Evolutionary conservation across 2,797 vertebrate species (phyloP).

Genomic region (Ctenopoma multispine): DNA sequence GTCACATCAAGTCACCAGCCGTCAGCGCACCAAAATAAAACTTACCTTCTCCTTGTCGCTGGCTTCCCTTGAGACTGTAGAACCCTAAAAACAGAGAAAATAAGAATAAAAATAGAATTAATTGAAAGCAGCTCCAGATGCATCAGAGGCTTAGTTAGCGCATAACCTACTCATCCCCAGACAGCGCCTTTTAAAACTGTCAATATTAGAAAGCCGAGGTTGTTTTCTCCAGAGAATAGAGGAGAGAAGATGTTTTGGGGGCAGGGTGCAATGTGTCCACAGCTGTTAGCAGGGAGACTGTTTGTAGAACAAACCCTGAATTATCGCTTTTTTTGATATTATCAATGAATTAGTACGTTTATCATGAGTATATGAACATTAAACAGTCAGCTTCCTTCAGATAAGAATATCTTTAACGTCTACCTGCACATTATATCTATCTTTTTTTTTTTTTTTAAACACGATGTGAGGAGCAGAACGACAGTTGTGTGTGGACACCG

Average conservation of each 20-base stretch:
- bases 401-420: too few species aligned
- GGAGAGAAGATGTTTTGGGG: conserved; percentile 4
- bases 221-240: conserved; percentile 39
- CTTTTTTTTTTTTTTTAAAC: too few species aligned
- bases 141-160: conserved; percentile 40
- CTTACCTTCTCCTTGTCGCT: conserved; percentile 96
- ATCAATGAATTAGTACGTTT: not conserved
- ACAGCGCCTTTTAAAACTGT: conserved; percentile 36
- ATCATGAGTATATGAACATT: not conserved
- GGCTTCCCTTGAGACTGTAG: conserved; percentile 94
- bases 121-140: conserved; percentile 30
- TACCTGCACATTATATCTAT: too few species aligned
- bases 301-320: not conserved
- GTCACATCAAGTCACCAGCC: conserved; percentile 42
- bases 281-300: not conserved
- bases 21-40: conserved; percentile 47
- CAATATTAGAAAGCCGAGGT: conserved; percentile 11
- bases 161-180: not conserved
- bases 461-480: too few species aligned
- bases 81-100: conserved; percentile 85
- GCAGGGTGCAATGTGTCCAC: not conserved
- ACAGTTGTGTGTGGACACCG: too few species aligned
- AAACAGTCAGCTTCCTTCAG: too few species aligned
- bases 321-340: not conserved
- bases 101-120: conserved; percentile 51